Base-by-base conservation (phyloP, 2,797 vertebrate genomes). In the Pipistrellus kuhlii region DNA sequence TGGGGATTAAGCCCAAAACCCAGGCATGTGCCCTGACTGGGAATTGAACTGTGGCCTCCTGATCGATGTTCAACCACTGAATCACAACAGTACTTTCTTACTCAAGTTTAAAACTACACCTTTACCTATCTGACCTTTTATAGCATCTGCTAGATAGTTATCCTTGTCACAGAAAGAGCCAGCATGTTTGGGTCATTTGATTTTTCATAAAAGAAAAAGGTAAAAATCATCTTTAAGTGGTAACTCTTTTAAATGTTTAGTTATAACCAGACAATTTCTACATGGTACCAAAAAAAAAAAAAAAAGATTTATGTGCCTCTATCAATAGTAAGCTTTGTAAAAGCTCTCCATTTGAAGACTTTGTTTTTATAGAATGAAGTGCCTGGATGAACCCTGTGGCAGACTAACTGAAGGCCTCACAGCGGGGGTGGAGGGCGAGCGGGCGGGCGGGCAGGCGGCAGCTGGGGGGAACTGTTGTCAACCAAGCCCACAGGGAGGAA, bases 201-300 rank as follows among this genome's bases (percentile, higher is more conserved):
- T 64, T 86, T 88, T 92, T 82, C 5, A 21, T 9, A 35, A 57
- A 64, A 59, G n/a, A 66, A 46, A 88, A 94, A 77, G 23, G 10
- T 6, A 44, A 15, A 72, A 38, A 2, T 62, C n/a, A 87, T 46
- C 18, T 69, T 77, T 46, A 81, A 44, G 44, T 18, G 18, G 23
- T 59, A 41, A 38, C 21, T 69, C 73, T 76, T 48, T 64, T 23
- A 72, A 64, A 17, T 30, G 18, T 66, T 86, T 75, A 41, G 30
- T 30, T 80, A 1, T 78, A 48, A 51, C 30, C 38, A 44, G 93
- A 20, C 38, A 44, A 73, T 77, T 62, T 48, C 64, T 87, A 41
- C 18, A 10, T 32, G 20, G 20, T 68, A 64, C 46, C 38, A 25
- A 91, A 75, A 53, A 35, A 35, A 10, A 57, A 35, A 68, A 32